These are phyloP conservation scores for Struthio camelus DNA, from an alignment of 2,113 vertebrate species.

Conservation along the genomic window DNA sequence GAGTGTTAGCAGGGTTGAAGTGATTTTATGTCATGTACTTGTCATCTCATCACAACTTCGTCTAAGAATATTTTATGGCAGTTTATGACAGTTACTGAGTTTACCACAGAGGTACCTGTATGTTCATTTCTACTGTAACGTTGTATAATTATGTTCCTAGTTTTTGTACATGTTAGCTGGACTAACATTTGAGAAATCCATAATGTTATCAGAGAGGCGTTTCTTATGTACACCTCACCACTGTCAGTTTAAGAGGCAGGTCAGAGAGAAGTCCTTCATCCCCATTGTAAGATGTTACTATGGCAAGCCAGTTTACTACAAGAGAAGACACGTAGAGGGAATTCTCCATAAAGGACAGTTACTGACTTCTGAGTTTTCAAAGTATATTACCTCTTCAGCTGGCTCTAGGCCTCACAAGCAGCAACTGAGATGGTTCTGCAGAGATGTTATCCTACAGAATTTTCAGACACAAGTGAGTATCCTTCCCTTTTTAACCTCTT, in stretches of 20 bases:
- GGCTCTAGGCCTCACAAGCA: neutral
- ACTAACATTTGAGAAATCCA: neutral
- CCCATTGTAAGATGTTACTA: neutral
- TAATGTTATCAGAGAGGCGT: neutral
- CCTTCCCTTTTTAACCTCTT: neutral
- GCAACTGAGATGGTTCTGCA: neutral
- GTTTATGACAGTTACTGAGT: neutral
- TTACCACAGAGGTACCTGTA: neutral
- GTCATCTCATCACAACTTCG: neutral
- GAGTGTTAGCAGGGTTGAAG: neutral
- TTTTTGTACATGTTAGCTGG: neutral
- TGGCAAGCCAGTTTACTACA: neutral
- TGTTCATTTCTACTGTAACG: neutral
- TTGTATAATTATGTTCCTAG: neutral
- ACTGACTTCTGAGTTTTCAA: neutral
- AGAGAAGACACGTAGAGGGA: neutral
- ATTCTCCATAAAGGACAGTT: neutral
- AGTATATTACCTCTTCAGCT: neutral
- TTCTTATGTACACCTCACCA: neutral
- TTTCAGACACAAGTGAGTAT: neutral
- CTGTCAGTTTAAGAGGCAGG: neutral
- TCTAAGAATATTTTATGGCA: neutral
- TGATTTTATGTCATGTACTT: neutral
- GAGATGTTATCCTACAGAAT: neutral
- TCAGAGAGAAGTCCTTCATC: neutral